Evolutionary conservation across 2,797 vertebrate species (phyloP).

Genomic region (Syndactyla subalaris): DNA sequence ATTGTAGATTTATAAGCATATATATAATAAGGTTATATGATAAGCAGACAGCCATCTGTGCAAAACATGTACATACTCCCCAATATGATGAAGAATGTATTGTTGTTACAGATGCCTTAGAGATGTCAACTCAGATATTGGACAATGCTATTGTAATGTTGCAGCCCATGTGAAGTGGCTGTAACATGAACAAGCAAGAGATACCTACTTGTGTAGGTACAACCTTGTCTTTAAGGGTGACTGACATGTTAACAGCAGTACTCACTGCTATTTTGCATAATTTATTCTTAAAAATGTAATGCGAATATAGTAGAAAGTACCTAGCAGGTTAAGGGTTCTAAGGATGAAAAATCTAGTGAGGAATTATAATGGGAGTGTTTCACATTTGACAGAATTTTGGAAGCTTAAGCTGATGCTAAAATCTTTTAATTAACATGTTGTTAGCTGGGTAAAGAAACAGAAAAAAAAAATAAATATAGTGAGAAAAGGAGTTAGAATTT

Average conservation of each 20-base stretch:
- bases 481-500: neutral
- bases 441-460: neutral
- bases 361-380: neutral
- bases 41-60: neutral
- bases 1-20: neutral
- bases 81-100: neutral
- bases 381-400: neutral
- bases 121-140: neutral
- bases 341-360: neutral
- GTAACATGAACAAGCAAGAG: neutral
- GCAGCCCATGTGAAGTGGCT: accelerated
- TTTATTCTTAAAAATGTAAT: neutral
- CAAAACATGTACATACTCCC: neutral
- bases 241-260: neutral
- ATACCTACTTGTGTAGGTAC: neutral
- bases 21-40: neutral
- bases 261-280: neutral
- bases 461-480: neutral
- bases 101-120: neutral
- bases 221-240: neutral
- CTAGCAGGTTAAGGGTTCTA: neutral
- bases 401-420: neutral
- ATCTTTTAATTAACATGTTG: neutral
- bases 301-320: neutral
- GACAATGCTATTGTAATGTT: neutral